A percentile compares a stretch with the other conserved stretches of the same genome.
These are phyloP conservation scores for Gallinago media DNA, from an alignment of 2,113 vertebrate genomes.

Conservation along the genomic window DNA sequence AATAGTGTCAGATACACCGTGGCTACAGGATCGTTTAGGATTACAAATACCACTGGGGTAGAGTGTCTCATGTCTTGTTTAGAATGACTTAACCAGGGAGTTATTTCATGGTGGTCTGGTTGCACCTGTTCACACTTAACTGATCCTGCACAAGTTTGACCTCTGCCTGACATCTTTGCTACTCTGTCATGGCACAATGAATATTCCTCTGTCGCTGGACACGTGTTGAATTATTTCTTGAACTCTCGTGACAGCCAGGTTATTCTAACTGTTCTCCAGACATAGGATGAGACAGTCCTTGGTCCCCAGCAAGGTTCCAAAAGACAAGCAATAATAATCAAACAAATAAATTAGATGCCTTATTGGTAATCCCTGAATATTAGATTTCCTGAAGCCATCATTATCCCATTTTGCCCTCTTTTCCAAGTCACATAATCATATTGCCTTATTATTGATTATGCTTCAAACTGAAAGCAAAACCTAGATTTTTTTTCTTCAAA, in stretches of 20 bases:
- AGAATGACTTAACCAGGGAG: background rate
- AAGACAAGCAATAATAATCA: background rate
- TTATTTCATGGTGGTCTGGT: conserved; percentile 43
- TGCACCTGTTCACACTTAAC: conserved; percentile 47
- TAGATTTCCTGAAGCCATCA: background rate
- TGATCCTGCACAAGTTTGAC: conserved; percentile 44
- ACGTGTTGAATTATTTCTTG: conserved; percentile 38
- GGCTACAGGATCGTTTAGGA: background rate
- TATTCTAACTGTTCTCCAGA: background rate
- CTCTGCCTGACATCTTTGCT: conserved; percentile 27
- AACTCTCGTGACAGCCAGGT: background rate
- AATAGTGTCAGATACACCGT: background rate
- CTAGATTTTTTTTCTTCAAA: background rate
- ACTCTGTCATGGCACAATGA: background rate
- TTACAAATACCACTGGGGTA: background rate
- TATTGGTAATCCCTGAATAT: background rate
- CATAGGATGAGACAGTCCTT: background rate
- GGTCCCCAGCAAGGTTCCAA: background rate
- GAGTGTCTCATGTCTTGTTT: background rate
- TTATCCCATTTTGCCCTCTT: background rate
- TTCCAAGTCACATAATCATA: background rate
- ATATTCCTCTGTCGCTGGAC: background rate
- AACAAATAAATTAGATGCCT: background rate
- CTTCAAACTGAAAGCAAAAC: background rate
- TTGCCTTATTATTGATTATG: background rate